These are phyloP conservation scores for Onychomys leucogaster DNA, from an alignment of 2,797 vertebrate species.

Conservation along the genomic window DNA sequence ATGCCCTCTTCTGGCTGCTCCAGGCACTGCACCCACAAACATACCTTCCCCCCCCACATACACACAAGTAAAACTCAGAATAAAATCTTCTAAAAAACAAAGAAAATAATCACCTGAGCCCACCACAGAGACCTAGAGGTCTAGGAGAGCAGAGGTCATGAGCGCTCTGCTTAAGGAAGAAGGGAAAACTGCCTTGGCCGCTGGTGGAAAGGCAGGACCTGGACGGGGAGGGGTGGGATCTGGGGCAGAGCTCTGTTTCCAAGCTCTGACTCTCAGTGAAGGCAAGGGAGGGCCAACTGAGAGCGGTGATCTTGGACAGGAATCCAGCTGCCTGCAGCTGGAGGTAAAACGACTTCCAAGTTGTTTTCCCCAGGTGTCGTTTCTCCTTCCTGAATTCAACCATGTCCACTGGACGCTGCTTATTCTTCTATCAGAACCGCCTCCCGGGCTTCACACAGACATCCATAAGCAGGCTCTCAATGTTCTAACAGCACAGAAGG, in stretches of 20 bases:
- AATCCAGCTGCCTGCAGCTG: not conserved
- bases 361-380: not conserved
- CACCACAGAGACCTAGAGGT: not conserved
- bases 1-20: not conserved
- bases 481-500: not conserved
- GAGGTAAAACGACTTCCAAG: not conserved
- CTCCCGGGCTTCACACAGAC: slow-evolving; percentile 19
- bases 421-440: not conserved
- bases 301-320: not conserved
- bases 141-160: not conserved
- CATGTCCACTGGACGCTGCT: not conserved
- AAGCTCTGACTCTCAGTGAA: not conserved
- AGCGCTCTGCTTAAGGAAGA: not conserved
- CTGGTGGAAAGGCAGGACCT: not conserved
- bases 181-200: not conserved
- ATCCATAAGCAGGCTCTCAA: not conserved
- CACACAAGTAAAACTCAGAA: not conserved
- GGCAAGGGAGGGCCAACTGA: not conserved
- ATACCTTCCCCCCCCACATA: too few species aligned
- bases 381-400: slow-evolving; percentile 41
- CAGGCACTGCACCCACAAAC: not conserved
- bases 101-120: not conserved
- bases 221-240: not conserved
- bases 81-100: not conserved
- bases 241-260: not conserved